Evolutionary conservation across 2,113 vertebrate species (phyloP).

Genomic region (Perognathus longimembris): DNA sequence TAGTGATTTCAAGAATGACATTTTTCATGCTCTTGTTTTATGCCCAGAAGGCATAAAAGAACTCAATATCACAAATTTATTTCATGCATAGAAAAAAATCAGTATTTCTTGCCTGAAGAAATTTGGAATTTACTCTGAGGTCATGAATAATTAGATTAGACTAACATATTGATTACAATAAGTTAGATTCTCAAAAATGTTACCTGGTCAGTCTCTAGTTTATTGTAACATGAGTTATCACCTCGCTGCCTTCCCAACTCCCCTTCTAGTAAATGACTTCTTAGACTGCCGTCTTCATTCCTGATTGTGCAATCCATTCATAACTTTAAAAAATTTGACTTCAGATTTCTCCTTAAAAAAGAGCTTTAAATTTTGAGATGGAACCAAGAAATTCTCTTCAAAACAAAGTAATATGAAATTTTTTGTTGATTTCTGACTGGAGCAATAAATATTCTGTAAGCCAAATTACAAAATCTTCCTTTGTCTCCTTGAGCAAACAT

Average conservation of each 20-base stretch:
- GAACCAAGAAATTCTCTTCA: background rate
- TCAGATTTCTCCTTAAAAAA: constrained; percentile 32
- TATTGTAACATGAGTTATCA: background rate
- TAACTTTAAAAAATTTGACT: background rate
- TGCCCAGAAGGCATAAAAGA: constrained; percentile 51
- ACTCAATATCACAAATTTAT: constrained; percentile 59
- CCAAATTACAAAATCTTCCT: background rate
- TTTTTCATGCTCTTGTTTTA: constrained; percentile 57
- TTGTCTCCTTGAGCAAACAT: background rate
- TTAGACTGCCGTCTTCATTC: background rate
- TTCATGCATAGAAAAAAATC: background rate
- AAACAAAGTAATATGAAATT: constrained; percentile 6
- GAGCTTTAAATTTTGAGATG: background rate
- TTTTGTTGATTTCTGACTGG: background rate
- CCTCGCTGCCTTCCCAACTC: background rate
- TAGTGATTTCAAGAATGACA: constrained; percentile 61
- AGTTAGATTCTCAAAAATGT: background rate
- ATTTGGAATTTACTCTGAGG: constrained; percentile 61
- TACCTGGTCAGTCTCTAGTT: background rate
- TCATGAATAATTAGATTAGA: constrained; percentile 39
- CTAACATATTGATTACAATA: background rate
- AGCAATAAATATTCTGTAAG: constrained; percentile 10
- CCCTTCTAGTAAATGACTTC: background rate
- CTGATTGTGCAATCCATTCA: background rate
- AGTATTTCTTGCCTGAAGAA: constrained; percentile 57